Evolutionary conservation across 2,113 vertebrate species (phyloP), one percentile per base, ranked within the genome.

Genomic region (Myxocyprinus asiaticus): DNA sequence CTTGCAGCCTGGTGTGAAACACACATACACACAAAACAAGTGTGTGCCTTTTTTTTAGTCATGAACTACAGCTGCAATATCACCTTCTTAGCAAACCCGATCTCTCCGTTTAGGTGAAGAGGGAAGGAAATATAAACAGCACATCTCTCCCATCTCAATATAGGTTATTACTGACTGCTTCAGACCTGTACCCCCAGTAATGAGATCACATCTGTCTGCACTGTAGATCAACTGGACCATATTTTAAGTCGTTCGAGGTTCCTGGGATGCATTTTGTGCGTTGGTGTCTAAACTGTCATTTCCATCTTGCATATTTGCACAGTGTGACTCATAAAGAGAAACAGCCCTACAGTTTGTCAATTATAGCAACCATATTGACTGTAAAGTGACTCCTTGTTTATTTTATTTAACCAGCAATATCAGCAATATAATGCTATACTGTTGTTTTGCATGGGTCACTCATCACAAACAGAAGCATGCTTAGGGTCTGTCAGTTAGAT

Each of bases 161-260:
- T 9, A 2, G 42, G 55, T 61, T 47, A 61, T 56, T 58, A 56
- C 51, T 14, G 42, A 59, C 42, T 22, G 70, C 14, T 17, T 59
- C 53, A 61, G 70, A 9, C 12, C 9, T 14, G 70, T 61, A 47
- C 53, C 14, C 53, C 53, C 12, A 6, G 12, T 6, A 56, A 12
- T 73, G 70, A 73, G 55, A 59, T 73, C 55, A 61, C 70, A 17
- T 73, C 70, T 73, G 55, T 58, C 7, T 73, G 14, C 45, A 42
- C 55, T 47, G 70, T 15, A 73, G 53, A 59, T 61, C 55, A 47
- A 17, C 42, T 0, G 9, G 22, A 56, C 45, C 47, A 22, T 68
- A 51, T 68, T 68, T 68, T 7, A 68, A 14, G 9, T 33, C 9
- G 47, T 48, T 33, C 47, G 9, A 48, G 8, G 66, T 67, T 48